Evolutionary conservation across 2,797 vertebrate genomes (phyloP).

Genomic region (Bradypodion pumilum): DNA sequence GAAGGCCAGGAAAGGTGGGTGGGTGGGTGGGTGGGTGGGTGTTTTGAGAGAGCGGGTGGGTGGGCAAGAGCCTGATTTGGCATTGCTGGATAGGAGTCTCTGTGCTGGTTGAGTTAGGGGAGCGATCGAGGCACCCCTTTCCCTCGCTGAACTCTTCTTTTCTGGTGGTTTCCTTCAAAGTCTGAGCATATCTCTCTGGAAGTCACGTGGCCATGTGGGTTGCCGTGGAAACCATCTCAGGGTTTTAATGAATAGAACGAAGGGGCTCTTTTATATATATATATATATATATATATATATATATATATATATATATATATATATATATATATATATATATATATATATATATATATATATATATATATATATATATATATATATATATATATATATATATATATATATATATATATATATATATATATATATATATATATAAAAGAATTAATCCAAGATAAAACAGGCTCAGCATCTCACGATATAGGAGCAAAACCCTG

Average conservation of each 20-base stretch:
- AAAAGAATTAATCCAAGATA: constrained; percentile 40
- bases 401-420: no score
- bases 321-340: no score
- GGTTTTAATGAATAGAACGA: constrained; percentile 70
- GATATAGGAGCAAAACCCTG: neutral
- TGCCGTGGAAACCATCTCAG: constrained; percentile 62
- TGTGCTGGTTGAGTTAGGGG: fast-evolving
- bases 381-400: no score
- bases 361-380: no score
- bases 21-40: neutral
- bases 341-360: no score
- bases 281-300: no score
- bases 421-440: no score
- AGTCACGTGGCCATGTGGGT: constrained; percentile 68
- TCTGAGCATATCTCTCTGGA: constrained; percentile 62
- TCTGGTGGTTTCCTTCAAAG: constrained; percentile 53
- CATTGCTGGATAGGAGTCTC: no score
- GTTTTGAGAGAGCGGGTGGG: neutral
- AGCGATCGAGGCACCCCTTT: neutral
- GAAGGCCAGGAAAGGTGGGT: neutral
- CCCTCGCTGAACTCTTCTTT: constrained; percentile 24
- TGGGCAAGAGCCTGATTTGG: no score
- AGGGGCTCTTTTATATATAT: no score
- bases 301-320: no score
- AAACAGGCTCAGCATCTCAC: constrained; percentile 20